These are phyloP conservation scores for Phaenicophaeus curvirostris DNA, from an alignment of 2,797 vertebrate genomes.

Conservation along the genomic window DNA sequence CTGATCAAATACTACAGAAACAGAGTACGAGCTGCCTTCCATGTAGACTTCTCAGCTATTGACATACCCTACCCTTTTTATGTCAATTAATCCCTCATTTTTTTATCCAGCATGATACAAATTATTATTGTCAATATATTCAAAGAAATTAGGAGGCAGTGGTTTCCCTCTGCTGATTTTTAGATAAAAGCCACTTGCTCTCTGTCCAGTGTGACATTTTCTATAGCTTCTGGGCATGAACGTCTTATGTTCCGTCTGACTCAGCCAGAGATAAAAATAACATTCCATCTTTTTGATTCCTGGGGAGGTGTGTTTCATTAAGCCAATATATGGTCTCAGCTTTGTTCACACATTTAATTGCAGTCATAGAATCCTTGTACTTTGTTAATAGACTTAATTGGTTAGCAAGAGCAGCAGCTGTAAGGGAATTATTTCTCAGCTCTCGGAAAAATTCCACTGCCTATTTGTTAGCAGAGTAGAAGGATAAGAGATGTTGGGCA, in stretches of 20 bases:
- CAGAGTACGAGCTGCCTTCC: fast-evolving
- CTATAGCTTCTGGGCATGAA: not conserved
- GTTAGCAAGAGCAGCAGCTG: not conserved
- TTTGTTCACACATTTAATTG: conserved; percentile 28
- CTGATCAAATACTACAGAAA: not conserved
- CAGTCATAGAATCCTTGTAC: not conserved
- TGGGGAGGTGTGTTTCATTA: not conserved
- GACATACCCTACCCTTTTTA: not conserved
- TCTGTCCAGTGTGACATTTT: not conserved
- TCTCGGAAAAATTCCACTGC: not conserved
- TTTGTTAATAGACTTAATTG: conserved; percentile 33
- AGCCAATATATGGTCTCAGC: not conserved
- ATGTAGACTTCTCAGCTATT: not conserved
- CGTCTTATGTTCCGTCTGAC: not conserved
- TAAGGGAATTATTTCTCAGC: conserved; percentile 5
- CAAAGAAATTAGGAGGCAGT: not conserved
- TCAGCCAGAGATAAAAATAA: not conserved
- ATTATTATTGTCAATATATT: not conserved
- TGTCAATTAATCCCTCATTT: not conserved
- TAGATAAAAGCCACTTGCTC: not conserved
- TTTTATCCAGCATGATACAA: not conserved
- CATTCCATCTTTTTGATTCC: not conserved
- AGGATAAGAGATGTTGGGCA: not conserved
- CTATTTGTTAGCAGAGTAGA: not conserved
- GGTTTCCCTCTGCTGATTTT: not conserved